These are phyloP conservation scores for Trisateles emortualis DNA, from an alignment of 2,888 invertebrate genomes.

Conservation along the genomic window DNA sequence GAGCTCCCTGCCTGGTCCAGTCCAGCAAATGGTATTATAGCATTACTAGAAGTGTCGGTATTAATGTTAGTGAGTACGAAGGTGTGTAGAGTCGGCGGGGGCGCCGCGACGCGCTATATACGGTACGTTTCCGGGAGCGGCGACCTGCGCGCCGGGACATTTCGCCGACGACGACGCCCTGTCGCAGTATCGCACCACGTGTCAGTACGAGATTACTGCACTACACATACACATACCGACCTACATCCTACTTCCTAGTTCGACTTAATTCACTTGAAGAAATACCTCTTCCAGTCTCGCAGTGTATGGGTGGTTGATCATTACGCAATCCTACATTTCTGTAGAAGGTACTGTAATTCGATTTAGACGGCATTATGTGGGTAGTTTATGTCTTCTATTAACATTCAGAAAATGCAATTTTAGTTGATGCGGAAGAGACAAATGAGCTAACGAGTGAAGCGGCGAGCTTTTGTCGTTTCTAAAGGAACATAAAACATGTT, in stretches of 20 bases:
- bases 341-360: not conserved
- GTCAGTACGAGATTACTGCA: not conserved
- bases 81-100: constrained; percentile 31
- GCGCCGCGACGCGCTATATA: constrained; percentile 58
- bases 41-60: not conserved
- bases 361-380: not conserved
- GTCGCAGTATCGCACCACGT: constrained; percentile 6
- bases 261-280: not conserved
- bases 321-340: not conserved
- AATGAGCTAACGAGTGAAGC: not conserved
- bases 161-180: constrained; percentile 34
- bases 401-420: not conserved
- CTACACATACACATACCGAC: not conserved
- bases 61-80: constrained; percentile 31
- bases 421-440: not conserved
- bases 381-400: not conserved
- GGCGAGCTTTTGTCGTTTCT: not conserved
- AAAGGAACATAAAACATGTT: not conserved
- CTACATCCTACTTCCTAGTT: constrained; percentile 2
- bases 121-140: constrained; percentile 70
- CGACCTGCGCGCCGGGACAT: constrained; percentile 59
- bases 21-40: not conserved
- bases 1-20: no score
- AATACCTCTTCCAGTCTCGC: not conserved
- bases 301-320: not conserved